Conservation (phyloP, 2,888 invertebrate species). For the Trimorus sp. region DNA sequence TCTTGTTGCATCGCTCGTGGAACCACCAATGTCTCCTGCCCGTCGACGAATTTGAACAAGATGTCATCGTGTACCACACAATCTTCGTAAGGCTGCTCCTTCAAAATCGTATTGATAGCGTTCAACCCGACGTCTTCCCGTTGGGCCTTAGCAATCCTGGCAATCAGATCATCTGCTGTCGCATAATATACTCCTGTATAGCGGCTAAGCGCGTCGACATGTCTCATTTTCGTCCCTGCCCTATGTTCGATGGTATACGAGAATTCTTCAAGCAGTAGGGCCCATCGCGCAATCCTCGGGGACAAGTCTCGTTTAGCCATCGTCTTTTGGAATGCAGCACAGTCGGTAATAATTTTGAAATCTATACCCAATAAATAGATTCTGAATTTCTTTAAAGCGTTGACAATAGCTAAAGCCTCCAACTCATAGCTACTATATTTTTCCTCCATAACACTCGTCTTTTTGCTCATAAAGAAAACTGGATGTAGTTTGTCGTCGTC, state of each 20-base stretch:
- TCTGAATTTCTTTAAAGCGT: slow-evolving; percentile 11
- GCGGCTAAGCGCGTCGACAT: slow-evolving; percentile 10
- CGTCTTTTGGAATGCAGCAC: slow-evolving; percentile 8
- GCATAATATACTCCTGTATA: not conserved
- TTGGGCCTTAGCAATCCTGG: slow-evolving; percentile 4
- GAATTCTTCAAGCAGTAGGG: slow-evolving; percentile 3
- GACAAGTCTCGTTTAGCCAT: slow-evolving; percentile 19
- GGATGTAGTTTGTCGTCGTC: slow-evolving; percentile 21
- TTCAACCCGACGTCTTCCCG: slow-evolving; percentile 3
- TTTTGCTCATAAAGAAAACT: slow-evolving; percentile 13
- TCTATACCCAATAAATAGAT: slow-evolving; percentile 6
- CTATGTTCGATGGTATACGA: slow-evolving; percentile 15
- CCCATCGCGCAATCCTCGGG: slow-evolving; percentile 19
- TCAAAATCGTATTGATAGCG: not conserved
- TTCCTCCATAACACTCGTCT: slow-evolving; percentile 10
- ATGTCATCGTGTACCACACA: not conserved
- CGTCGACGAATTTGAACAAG: slow-evolving; percentile 11
- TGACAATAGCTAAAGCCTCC: slow-evolving; percentile 5
- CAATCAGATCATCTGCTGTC: not conserved
- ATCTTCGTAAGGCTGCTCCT: slow-evolving; percentile 11
- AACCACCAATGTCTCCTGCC: slow-evolving; percentile 5
- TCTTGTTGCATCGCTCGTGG: slow-evolving; percentile 15
- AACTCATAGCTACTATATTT: slow-evolving; percentile 27
- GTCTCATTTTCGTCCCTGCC: slow-evolving; percentile 4
- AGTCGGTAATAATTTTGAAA: slow-evolving; percentile 24